Percentiles rank a stretch among this genome's conserved stretches.
Evolutionary conservation across 2,888 invertebrate genomes (phyloP).

Genomic region (Caenorhabditis wallacei): DNA sequence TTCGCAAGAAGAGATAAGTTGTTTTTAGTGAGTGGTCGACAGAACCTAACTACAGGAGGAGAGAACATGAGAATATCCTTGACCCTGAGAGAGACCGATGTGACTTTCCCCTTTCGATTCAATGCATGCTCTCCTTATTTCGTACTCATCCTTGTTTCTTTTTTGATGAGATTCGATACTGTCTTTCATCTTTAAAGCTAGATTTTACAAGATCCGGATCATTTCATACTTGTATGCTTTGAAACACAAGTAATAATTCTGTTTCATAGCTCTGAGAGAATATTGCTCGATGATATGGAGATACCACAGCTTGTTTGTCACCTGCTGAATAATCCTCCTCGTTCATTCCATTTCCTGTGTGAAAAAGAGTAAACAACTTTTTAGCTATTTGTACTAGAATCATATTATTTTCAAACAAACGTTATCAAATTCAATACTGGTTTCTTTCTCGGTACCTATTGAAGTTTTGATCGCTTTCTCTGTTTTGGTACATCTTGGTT

Average conservation of each 20-base stretch:
- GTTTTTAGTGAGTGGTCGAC: slow-evolving; percentile 44
- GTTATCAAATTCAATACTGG: neutral
- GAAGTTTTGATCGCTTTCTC: slow-evolving; percentile 31
- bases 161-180: neutral
- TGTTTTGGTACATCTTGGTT: slow-evolving; percentile 20
- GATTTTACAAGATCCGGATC: too few relatives aligned
- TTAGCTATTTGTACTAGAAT: too few relatives aligned
- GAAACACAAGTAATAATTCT: too few relatives aligned
- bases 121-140: slow-evolving; percentile 37
- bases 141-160: slow-evolving; percentile 13
- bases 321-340: too few relatives aligned
- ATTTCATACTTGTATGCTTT: too few relatives aligned
- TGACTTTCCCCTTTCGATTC: slow-evolving; percentile 20
- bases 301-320: too few relatives aligned
- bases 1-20: slow-evolving; percentile 43
- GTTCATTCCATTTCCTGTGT: too few relatives aligned
- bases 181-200: neutral
- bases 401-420: neutral
- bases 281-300: too few relatives aligned
- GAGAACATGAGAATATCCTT: slow-evolving; percentile 42
- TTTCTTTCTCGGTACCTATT: neutral
- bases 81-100: slow-evolving; percentile 33
- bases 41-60: slow-evolving; percentile 27
- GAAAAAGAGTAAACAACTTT: too few relatives aligned
- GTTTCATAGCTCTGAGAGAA: too few relatives aligned